A percentile compares a stretch with the other conserved stretches of the same genome.
Conservation (phyloP, 2,888 invertebrate genomes). For the Hirtodrosophila trivittata region DNA sequence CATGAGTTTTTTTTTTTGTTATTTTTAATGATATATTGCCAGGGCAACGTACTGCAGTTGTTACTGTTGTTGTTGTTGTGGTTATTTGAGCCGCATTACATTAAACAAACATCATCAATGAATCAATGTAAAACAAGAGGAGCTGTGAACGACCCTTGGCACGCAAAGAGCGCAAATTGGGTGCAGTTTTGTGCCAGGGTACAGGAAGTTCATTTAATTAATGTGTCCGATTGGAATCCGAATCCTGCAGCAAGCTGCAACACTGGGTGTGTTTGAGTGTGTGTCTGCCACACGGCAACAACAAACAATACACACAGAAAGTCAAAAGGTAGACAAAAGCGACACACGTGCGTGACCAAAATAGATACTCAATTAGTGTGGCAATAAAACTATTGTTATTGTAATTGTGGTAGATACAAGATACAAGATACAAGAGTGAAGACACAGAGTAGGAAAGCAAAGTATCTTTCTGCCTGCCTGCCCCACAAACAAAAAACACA, state of each 20-base stretch:
- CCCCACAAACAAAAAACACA: not conserved
- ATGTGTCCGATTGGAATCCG: slow-evolving; percentile 33
- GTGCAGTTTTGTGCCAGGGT: slow-evolving; percentile 24
- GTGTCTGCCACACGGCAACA: slow-evolving; percentile 9
- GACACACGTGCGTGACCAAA: slow-evolving; percentile 70
- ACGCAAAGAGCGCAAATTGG: slow-evolving; percentile 39
- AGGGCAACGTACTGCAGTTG: slow-evolving; percentile 44
- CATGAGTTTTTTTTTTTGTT: too few relatives aligned
- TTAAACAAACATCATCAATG: slow-evolving; percentile 19
- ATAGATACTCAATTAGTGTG: slow-evolving; percentile 73
- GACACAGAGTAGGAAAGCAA: not conserved
- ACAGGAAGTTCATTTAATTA: slow-evolving; percentile 57
- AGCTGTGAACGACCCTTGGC: slow-evolving; percentile 12
- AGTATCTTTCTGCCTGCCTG: not conserved
- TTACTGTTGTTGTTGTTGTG: slow-evolving; percentile 15
- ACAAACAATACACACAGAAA: slow-evolving; percentile 33
- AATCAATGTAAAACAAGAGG: not conserved
- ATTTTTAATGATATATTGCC: slow-evolving; percentile 54
- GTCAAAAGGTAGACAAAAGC: slow-evolving; percentile 20
- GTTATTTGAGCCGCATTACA: too few relatives aligned
- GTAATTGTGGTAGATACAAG: slow-evolving; percentile 58
- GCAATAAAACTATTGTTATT: slow-evolving; percentile 68
- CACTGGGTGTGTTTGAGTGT: slow-evolving; percentile 9
- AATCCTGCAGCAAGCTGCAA: slow-evolving; percentile 31
- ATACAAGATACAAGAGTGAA: slow-evolving; percentile 10